phyloP scores from a whole-genome alignment of 2,797 vertebrate genomes.

The Sandelia bainsii region DNA sequence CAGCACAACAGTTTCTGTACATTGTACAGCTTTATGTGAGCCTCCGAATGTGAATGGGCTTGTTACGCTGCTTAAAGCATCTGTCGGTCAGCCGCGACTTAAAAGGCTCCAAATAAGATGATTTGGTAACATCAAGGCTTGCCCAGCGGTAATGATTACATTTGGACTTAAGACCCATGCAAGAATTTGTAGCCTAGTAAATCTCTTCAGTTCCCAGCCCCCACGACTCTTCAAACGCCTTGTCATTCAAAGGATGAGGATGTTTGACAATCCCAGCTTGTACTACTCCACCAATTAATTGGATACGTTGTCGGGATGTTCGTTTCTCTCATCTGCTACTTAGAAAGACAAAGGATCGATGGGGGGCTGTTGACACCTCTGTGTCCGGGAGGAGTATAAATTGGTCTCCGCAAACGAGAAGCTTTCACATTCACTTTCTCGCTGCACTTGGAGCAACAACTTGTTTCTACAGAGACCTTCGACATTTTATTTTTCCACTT shows the following conservation, averaged over 20 bases:
- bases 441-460: constrained; percentile 49
- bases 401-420: constrained; percentile 10
- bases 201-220: constrained; percentile 69
- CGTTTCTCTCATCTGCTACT: constrained; percentile 87
- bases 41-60: constrained; percentile 66
- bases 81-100: constrained; percentile 75
- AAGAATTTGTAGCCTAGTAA: constrained; percentile 86
- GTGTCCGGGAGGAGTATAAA: constrained; percentile 79
- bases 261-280: constrained; percentile 88
- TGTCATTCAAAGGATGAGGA: constrained; percentile 84
- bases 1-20: constrained; percentile 5
- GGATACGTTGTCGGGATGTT: constrained; percentile 87
- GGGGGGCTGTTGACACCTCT: constrained; percentile 86
- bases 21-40: constrained; percentile 16
- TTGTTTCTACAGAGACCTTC: constrained; percentile 7
- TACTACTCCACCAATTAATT: constrained; percentile 89
- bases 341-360: constrained; percentile 84
- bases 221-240: constrained; percentile 79
- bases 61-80: constrained; percentile 82
- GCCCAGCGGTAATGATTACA: constrained; percentile 85
- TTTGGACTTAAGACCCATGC: constrained; percentile 84
- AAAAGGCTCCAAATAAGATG: constrained; percentile 82
- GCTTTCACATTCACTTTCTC: constrained; percentile 63
- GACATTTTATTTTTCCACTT: constrained; percentile 3
- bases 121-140: constrained; percentile 86